Evolutionary conservation across 2,113 vertebrate species (phyloP), one percentile per base, ranked within the genome.

Genomic region (Picathartes gymnocephalus): DNA sequence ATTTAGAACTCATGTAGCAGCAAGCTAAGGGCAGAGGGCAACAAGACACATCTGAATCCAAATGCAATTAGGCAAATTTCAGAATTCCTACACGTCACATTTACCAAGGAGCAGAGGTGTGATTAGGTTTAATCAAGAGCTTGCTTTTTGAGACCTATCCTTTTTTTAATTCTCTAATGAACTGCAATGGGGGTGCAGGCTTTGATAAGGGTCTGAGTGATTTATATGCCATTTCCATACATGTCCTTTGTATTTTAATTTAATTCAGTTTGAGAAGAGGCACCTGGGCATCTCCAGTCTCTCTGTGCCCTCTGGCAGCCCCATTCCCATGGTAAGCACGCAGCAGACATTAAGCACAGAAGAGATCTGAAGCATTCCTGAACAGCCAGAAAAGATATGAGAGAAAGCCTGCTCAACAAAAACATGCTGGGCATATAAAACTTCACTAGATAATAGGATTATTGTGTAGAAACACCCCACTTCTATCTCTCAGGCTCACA

Each of bases 401-500:
- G 88, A 44, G 81, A 95, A 66, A 92, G 50, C 12, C 61, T 96
- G 51, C 91, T 97, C 51, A 93, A 93, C 61, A 93, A 96, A 92
- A 69, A 87, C 86, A 94, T 62, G 76, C 73, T 96, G 70, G 60
- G 50, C 56, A 86, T 53, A 65, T 84, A 87, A 90, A 95, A 82
- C 62, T 85, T 72, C 74, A 83, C n/a, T 40, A 88, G 54, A 61
- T 57, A 93, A 85, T 24, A 82, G 53, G 58, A 88, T 42, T 88
- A 47, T 23, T 80, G 20, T 61, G 58, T 47, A 70, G 74, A 86
- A 94, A 93, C 51, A 73, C 51, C 44, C 33, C 23, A 66, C 16
- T 89, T 51, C 81, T 80, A 42, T 61, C 76, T 93, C 58, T 72
- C 50, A 80, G 62, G 20, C 33, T 76, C 58, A 60, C 4, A 1